Conservation (phyloP, 2,888 invertebrate species). For the Plebejus argus region DNA sequence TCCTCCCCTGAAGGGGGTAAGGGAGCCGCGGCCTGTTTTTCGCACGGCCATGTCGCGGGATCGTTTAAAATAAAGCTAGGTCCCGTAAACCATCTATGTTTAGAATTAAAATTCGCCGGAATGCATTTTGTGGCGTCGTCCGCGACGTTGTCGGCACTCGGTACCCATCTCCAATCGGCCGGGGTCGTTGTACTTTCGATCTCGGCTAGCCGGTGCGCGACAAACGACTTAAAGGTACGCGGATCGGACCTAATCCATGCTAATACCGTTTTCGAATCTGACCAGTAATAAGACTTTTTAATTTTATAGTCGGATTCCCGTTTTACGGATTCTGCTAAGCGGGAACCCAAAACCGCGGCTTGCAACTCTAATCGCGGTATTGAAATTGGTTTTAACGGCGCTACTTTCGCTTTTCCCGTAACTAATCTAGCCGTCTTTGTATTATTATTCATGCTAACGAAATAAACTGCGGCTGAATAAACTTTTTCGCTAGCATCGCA, state of each 20-base stretch:
- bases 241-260: constrained; percentile 36
- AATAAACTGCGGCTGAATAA: constrained; percentile 6
- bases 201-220: constrained; percentile 29
- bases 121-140: no score
- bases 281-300: constrained; percentile 33
- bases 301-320: constrained; percentile 21
- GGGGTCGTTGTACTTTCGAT: no score
- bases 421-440: neutral
- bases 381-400: constrained; percentile 17
- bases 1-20: no score
- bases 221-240: constrained; percentile 36
- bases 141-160: neutral
- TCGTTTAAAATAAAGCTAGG: neutral
- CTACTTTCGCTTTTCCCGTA: constrained; percentile 13
- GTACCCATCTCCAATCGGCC: neutral
- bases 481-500: constrained; percentile 18
- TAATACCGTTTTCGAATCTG: no score
- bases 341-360: constrained; percentile 34
- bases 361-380: constrained; percentile 31
- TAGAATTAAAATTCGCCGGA: neutral
- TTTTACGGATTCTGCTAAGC: constrained; percentile 34
- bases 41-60: no score
- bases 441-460: neutral
- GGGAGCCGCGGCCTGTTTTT: no score
- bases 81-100: neutral